Evolutionary conservation across 2,888 invertebrate genomes (phyloP), one percentile per base, ranked within the genome.

Genomic region (Drosophila dives): DNA sequence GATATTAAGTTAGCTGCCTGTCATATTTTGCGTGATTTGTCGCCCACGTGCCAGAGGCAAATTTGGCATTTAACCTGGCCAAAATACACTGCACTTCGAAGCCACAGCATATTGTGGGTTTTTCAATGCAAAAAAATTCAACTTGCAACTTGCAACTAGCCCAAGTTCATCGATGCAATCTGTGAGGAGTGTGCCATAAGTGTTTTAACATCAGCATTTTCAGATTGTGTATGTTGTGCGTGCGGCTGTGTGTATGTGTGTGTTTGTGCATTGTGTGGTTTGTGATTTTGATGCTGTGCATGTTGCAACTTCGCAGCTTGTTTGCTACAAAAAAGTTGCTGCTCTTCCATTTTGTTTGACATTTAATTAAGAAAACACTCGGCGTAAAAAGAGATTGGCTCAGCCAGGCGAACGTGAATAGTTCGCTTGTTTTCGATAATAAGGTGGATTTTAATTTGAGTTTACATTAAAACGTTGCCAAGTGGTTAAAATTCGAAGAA

Each of bases 331-430:
- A 32, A 32, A 17, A 54, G 59, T 49, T 66, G 55, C 42, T 50
- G 42, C 36, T 15, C 11, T 23, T 61, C 49, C 56, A 61, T 64
- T 55, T 73, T 66, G 33, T 55, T 77, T 64, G 64, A 61, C 64
- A 70, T 84, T 84, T 84, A 84, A 84, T 84, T 82, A 84, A 72
- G 75, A 69, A 64, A 68, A 64, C 49, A 62, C 34, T 45, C 56
- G 64, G 50, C 26, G 66, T 34, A 32, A n/a, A 48, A n/a, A 17
- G 4, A 51, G 60, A 42, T 53, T n/a, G 38, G 26, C 26, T 53
- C 15, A 38, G 32, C 26, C 40, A 5, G 48, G 23, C n/a, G 17
- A 48, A 40, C 33, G 42, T 38, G 36, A 38, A 45, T 62, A 63
- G 70, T 72, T 66, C 50, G 51, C 38, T 58, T 42, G 62, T 50